phyloP scores from a whole-genome alignment of 2,888 invertebrate genomes.

The Gibbula magus region DNA sequence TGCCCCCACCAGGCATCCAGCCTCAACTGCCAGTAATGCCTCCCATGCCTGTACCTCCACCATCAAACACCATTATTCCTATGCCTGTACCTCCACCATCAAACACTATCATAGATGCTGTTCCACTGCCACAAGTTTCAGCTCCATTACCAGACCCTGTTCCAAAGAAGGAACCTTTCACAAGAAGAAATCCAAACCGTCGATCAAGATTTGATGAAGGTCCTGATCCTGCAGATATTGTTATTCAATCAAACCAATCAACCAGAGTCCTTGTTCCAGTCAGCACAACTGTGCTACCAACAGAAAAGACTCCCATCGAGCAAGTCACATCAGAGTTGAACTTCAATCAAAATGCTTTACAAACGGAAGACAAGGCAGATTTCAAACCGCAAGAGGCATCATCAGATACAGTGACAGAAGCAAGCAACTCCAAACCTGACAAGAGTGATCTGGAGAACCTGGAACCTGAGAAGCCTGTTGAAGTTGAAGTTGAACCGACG shows the following conservation, averaged over 20 bases:
- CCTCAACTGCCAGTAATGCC: not conserved
- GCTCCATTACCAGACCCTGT: not conserved
- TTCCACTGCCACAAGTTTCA: not conserved
- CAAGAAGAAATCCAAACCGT: too few relatives aligned
- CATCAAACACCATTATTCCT: not conserved
- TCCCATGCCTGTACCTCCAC: not conserved
- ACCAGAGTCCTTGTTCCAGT: not conserved
- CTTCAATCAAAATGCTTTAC: not conserved
- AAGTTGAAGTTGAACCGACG: slow-evolving; percentile 20
- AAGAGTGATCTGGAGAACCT: slow-evolving; percentile 22
- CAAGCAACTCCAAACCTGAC: slow-evolving; percentile 22
- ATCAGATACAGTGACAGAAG: not conserved
- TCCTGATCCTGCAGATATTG: not conserved
- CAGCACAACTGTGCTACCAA: not conserved
- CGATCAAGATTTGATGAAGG: not conserved
- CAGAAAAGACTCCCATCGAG: not conserved
- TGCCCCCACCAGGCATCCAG: not conserved
- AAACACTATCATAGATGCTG: not conserved
- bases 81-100: not conserved
- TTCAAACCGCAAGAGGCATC: not conserved
- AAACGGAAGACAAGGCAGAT: not conserved
- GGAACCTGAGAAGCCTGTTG: slow-evolving; percentile 11
- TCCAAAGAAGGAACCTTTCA: not conserved
- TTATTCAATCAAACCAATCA: not conserved
- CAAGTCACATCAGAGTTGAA: not conserved